Percentiles rank a stretch among this genome's conserved stretches.
Evolutionary conservation across 2,888 invertebrate genomes (phyloP).

Genomic region (Epistrophella euchroma): DNA sequence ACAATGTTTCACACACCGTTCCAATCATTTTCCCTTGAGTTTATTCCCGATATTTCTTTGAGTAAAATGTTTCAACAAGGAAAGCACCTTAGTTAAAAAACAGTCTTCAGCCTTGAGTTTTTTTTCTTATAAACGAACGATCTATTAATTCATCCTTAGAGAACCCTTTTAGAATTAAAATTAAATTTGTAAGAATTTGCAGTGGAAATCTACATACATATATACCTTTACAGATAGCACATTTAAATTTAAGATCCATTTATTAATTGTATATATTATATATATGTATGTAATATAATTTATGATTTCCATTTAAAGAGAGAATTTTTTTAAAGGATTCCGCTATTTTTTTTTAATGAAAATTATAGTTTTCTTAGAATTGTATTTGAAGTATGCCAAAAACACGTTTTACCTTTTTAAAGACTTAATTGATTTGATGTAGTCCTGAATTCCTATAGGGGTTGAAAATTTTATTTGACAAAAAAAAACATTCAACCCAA

Average conservation of each 20-base stretch:
- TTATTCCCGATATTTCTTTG: background rate
- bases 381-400: background rate
- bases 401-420: background rate
- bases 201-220: background rate
- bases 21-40: background rate
- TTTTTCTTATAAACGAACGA: background rate
- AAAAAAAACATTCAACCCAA: background rate
- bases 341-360: too few species aligned
- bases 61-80: background rate
- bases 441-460: background rate
- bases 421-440: background rate
- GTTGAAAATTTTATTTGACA: background rate
- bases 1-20: background rate
- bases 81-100: background rate
- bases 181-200: background rate
- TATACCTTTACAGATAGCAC: background rate
- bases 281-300: background rate
- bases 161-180: background rate
- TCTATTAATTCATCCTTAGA: background rate
- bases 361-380: background rate
- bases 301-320: background rate
- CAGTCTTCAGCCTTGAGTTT: background rate
- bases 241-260: too few species aligned
- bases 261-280: background rate
- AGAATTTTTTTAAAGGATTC: background rate